These are phyloP conservation scores for Mystacornis crossleyi DNA, from an alignment of 2,113 vertebrate genomes.

Conservation along the genomic window DNA sequence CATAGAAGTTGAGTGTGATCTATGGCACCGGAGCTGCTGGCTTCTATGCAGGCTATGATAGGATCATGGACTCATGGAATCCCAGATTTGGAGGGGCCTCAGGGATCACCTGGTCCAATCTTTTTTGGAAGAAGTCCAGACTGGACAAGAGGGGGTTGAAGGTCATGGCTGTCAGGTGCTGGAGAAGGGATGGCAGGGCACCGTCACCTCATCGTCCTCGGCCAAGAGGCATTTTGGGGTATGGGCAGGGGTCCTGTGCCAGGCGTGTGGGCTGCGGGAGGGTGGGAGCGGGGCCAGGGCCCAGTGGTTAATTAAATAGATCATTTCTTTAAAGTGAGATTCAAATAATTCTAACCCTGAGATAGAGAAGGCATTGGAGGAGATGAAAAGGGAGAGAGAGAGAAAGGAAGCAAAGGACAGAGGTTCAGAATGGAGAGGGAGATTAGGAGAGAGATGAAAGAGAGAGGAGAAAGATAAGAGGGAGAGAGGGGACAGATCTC, in stretches of 20 bases:
- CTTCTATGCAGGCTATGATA: accelerated
- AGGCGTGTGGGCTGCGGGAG: neutral
- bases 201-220: accelerated
- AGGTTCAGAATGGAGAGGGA: conserved; percentile 43
- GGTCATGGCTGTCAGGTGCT: neutral
- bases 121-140: neutral
- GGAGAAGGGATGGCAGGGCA: neutral
- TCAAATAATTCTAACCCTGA: conserved; percentile 48
- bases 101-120: neutral
- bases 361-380: conserved; percentile 38
- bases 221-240: neutral
- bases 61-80: neutral
- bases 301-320: neutral
- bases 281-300: neutral
- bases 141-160: neutral
- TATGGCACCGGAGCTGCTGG: neutral
- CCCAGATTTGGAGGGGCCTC: neutral
- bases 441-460: conserved; percentile 75
- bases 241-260: neutral
- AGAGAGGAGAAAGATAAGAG: conserved; percentile 71
- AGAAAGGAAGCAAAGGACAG: conserved; percentile 61
- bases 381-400: conserved; percentile 62
- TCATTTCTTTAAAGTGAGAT: conserved; percentile 2
- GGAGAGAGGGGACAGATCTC: conserved; percentile 58
- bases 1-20: neutral